Percentiles rank a stretch among this genome's conserved stretches.
Conservation (phyloP, 2,888 invertebrate genomes). For the Pediacus dermestoides region DNA sequence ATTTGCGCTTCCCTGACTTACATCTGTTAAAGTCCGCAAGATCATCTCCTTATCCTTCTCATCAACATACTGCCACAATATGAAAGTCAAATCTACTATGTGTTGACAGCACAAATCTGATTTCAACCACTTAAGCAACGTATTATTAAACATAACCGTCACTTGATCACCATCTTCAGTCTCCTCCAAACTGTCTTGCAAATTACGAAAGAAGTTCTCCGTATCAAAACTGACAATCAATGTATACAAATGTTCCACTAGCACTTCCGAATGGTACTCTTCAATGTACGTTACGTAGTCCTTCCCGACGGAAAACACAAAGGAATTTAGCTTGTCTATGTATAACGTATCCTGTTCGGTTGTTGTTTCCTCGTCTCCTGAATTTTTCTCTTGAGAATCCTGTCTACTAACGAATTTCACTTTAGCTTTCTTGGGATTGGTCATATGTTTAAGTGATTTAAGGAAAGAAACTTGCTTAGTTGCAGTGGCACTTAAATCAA, state of each 20-base stretch:
- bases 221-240: constrained; percentile 59
- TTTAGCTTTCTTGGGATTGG: constrained; percentile 50
- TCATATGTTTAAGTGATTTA: constrained; percentile 47
- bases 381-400: constrained; percentile 14
- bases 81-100: constrained; percentile 62
- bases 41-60: constrained; percentile 55
- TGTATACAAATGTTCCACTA: constrained; percentile 54
- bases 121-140: constrained; percentile 52
- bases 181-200: constrained; percentile 42
- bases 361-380: constrained; percentile 14
- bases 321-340: constrained; percentile 48
- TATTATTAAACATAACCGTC: constrained; percentile 34
- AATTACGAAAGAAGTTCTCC: constrained; percentile 50
- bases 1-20: too few relatives aligned
- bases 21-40: constrained; percentile 57
- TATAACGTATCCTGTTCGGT: constrained; percentile 44
- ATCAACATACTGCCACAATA: constrained; percentile 55
- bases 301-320: constrained; percentile 51
- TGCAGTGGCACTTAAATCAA: constrained; percentile 28
- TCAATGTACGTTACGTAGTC: constrained; percentile 58
- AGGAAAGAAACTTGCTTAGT: constrained; percentile 52
- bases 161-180: constrained; percentile 28
- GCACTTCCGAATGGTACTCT: constrained; percentile 47
- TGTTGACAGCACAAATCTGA: constrained; percentile 54
- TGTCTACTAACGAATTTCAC: constrained; percentile 52